Base-by-base conservation (phyloP, 2,113 vertebrate genomes). In the Bujurquina vittata region DNA sequence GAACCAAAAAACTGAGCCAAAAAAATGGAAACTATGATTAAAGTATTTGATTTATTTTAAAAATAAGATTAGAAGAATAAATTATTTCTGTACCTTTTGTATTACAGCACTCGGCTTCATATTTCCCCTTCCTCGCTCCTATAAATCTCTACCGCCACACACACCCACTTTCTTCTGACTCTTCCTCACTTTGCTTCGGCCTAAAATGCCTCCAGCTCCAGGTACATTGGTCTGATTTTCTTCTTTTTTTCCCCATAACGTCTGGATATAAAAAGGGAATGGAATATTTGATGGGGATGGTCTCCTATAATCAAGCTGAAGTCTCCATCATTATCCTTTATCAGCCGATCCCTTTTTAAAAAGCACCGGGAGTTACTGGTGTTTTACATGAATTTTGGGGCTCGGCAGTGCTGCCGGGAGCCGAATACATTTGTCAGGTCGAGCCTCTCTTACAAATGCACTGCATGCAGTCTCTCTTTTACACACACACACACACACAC, bases 311-410 rank as follows among this genome's bases (percentile, higher is more conserved):
- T 94, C 91, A 92, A 89, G 85, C 83, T 87, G 83, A 92, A 94
- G 94, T 94, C 93, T 95, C 88, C 85, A 80, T 94, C 92, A 95
- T 95, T 94, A 95, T 95, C 91, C 91, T 52, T 84, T 90, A 92
- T 93, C 90, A 91, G 91, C 91, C 91, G 77, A 75, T 90, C 82
- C 93, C 88, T 93, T 92, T 93, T 89, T 80, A 92, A 91, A 95
- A 94, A 92, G 90, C 89, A 88, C 79, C 10, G 20, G 86, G 88
- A 92, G 83, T 93, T 92, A 79, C 87, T 11, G 75, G 79, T 91
- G 87, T 94, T 96, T 93, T 94, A 92, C 94, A 94, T 94, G 89
- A 91, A 93, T 93, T 91, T 93, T 79, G 87, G 82, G 86, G 81
- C 84, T 90, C 55, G 57, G 87, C 82, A 57, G 83, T 75, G 85